Percentiles rank a stretch among this genome's conserved stretches.
Evolutionary conservation across 2,888 invertebrate genomes (phyloP).

Genomic region (Oxyteleia sp.): DNA sequence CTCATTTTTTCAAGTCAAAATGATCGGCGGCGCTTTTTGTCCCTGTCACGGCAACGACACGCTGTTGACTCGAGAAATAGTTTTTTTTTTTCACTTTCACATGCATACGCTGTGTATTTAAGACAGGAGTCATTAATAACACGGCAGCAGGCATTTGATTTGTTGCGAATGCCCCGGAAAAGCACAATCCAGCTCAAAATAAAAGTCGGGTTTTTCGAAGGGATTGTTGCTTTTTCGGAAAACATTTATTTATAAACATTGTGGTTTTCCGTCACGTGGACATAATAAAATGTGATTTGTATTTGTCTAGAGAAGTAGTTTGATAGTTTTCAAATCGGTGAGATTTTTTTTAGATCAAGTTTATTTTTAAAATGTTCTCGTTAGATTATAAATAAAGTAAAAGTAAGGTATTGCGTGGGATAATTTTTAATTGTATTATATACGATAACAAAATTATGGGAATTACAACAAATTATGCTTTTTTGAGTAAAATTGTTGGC

Average conservation of each 20-base stretch:
- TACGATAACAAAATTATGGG: no score
- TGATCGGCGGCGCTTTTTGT: slow-evolving; percentile 68
- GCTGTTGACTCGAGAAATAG: slow-evolving; percentile 61
- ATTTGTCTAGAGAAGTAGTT: neutral
- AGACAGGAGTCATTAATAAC: slow-evolving; percentile 65
- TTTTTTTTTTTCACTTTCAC: slow-evolving; percentile 52
- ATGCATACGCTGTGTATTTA: slow-evolving; percentile 56
- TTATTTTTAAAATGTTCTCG: no score
- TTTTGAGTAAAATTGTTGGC: no score
- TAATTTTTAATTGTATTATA: no score
- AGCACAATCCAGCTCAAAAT: slow-evolving; percentile 21
- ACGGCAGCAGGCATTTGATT: slow-evolving; percentile 31
- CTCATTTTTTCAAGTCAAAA: slow-evolving; percentile 69
- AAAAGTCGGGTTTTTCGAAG: slow-evolving; percentile 2
- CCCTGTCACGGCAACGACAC: slow-evolving; percentile 61
- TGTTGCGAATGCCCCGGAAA: slow-evolving; percentile 23
- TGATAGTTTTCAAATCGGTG: no score
- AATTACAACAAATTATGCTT: no score
- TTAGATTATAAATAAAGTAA: no score
- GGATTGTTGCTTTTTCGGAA: slow-evolving; percentile 8
- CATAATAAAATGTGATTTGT: neutral
- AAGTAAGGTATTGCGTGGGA: no score
- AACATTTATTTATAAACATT: slow-evolving; percentile 37
- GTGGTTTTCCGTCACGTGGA: slow-evolving; percentile 10
- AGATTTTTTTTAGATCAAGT: no score